Conservation (phyloP, 2,888 invertebrate genomes). For the Eudiplozoon nipponicum region DNA sequence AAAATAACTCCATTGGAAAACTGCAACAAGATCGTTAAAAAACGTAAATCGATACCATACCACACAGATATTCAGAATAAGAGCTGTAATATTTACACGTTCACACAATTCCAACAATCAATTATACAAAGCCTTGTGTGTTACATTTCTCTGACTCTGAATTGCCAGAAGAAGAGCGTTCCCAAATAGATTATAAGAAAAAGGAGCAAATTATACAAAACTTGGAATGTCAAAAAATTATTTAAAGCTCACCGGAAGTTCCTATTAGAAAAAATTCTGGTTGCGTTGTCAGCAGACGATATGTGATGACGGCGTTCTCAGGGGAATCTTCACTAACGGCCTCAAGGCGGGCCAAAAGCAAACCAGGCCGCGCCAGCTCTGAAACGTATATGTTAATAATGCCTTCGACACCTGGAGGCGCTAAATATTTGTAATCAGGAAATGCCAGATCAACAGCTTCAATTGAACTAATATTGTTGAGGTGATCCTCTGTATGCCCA, state of each 20-base stretch:
- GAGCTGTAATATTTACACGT: too few species aligned
- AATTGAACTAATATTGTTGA: not conserved
- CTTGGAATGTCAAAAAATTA: not conserved
- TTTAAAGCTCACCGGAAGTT: slow-evolving; percentile 6
- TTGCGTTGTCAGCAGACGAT: slow-evolving; percentile 3
- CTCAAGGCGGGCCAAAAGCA: not conserved
- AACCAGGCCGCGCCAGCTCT: not conserved
- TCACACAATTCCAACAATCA: too few species aligned
- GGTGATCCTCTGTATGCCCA: not conserved
- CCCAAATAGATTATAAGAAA: not conserved
- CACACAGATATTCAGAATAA: too few species aligned
- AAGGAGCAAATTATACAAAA: not conserved
- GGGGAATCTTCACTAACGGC: slow-evolving; percentile 2
- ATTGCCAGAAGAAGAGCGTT: not conserved
- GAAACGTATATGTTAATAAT: not conserved
- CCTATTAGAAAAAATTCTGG: slow-evolving; percentile 1
- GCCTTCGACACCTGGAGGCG: not conserved
- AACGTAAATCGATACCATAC: too few species aligned
- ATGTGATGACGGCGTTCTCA: slow-evolving; percentile 6
- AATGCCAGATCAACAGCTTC: too few species aligned
- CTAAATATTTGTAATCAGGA: too few species aligned
- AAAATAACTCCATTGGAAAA: too few species aligned
- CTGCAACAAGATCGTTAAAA: too few species aligned
- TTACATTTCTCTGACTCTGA: too few species aligned
- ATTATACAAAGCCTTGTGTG: too few species aligned